phyloP scores from a whole-genome alignment of 2,797 vertebrate genomes.

The Sparus aurata region DNA sequence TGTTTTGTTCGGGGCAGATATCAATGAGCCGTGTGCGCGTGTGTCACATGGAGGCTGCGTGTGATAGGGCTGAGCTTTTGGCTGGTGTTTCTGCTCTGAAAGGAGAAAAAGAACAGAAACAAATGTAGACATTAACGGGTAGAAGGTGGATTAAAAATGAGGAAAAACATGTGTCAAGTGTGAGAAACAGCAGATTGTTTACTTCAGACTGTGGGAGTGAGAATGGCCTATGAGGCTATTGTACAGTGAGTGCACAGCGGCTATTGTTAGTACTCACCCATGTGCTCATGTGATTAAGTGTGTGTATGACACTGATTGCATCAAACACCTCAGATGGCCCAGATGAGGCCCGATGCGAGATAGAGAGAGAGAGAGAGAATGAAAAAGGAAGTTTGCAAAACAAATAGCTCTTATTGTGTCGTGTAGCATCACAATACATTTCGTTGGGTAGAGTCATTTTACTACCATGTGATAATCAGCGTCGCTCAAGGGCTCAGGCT shows the following conservation, averaged over 20 bases:
- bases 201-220: conserved; percentile 6
- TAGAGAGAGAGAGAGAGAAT: no score
- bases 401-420: conserved; percentile 4
- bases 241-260: no score
- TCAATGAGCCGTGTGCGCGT: conserved; percentile 1
- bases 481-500: conserved; percentile 15
- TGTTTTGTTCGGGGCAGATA: conserved; percentile 35
- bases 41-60: not conserved
- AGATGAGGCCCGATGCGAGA: not conserved
- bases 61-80: conserved; percentile 18
- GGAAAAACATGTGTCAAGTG: conserved; percentile 4
- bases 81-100: conserved; percentile 1
- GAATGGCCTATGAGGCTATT: not conserved
- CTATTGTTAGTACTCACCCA: no score
- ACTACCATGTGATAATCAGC: conserved; percentile 31
- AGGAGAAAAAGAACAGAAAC: not conserved
- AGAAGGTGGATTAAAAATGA: not conserved
- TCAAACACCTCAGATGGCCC: not conserved
- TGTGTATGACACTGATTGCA: not conserved
- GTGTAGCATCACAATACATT: conserved; percentile 15
- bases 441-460: conserved; percentile 16
- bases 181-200: conserved; percentile 30
- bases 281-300: not conserved
- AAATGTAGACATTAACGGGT: not conserved
- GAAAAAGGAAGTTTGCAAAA: not conserved